Conservation (phyloP, 2,797 vertebrate species). For the Epinephelus awoara region DNA sequence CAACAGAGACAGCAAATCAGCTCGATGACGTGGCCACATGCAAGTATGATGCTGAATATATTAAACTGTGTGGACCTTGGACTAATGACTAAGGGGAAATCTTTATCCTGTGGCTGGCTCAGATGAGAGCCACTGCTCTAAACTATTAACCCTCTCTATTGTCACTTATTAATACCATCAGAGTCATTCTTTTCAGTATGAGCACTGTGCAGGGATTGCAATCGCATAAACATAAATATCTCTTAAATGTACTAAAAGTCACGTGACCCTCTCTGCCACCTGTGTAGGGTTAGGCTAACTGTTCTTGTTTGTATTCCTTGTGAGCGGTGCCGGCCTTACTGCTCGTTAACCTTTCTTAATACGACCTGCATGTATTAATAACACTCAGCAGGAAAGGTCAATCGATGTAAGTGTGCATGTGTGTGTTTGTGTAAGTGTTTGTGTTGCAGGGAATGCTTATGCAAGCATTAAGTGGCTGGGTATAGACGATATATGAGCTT, state of each 20-base stretch:
- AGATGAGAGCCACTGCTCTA: neutral
- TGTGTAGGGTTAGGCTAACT: slow-evolving; percentile 28
- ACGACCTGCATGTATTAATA: slow-evolving; percentile 85
- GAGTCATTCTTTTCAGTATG: neutral
- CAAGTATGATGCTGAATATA: no score
- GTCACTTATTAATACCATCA: neutral
- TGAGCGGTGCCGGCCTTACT: slow-evolving; percentile 68
- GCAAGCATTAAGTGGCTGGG: slow-evolving; percentile 63
- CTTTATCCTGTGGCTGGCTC: no score
- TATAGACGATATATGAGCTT: slow-evolving; percentile 59
- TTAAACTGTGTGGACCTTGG: no score
- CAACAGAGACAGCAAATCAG: no score
- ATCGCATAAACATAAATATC: slow-evolving; percentile 20
- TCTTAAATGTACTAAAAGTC: slow-evolving; percentile 26
- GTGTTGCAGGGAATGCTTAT: slow-evolving; percentile 72
- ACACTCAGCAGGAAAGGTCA: slow-evolving; percentile 85
- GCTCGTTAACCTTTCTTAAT: slow-evolving; percentile 89
- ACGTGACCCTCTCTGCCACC: slow-evolving; percentile 23
- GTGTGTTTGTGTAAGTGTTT: slow-evolving; percentile 75
- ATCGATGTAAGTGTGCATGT: slow-evolving; percentile 66
- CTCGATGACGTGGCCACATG: no score
- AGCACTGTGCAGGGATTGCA: neutral
- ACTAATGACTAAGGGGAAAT: no score
- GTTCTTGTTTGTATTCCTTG: slow-evolving; percentile 76
- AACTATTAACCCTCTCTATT: neutral